A percentile compares a stretch with the other conserved stretches of the same genome.
These are phyloP conservation scores for Meandrusa payeni DNA, from an alignment of 2,888 invertebrate species.

Conservation along the genomic window DNA sequence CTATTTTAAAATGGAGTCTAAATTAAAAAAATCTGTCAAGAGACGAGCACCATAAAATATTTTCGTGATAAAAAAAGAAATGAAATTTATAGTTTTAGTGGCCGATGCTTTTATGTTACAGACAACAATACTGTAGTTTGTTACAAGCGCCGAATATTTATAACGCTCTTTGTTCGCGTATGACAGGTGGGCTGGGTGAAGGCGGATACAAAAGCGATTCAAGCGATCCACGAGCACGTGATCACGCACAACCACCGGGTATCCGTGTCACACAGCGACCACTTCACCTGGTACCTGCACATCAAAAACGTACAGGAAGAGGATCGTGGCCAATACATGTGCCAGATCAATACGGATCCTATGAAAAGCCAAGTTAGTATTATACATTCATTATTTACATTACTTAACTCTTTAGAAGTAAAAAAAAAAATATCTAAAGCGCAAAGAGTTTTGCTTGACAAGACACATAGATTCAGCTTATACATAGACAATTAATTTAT, in stretches of 20 bases:
- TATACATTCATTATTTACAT: too few relatives aligned
- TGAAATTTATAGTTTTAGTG: conserved; percentile 19
- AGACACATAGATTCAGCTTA: too few relatives aligned
- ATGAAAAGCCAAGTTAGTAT: conserved; percentile 89
- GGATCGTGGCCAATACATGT: conserved; percentile 92
- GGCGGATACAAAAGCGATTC: conserved; percentile 91
- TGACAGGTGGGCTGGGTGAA: conserved; percentile 91
- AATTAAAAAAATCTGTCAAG: too few relatives aligned
- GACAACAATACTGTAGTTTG: conserved; percentile 22
- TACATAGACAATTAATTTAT: too few relatives aligned
- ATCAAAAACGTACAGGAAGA: conserved; percentile 90
- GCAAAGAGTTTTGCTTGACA: too few relatives aligned
- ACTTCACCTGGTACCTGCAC: conserved; percentile 90
- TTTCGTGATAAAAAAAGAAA: conserved; percentile 2
- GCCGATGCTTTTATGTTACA: conserved; percentile 13
- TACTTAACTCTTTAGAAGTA: too few relatives aligned
- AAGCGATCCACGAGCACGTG: conserved; percentile 92
- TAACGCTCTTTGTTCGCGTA: conserved; percentile 26
- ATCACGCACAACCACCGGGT: conserved; percentile 92
- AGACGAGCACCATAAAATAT: too few relatives aligned
- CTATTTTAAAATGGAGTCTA: too few relatives aligned
- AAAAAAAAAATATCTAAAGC: too few relatives aligned
- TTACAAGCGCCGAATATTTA: conserved; percentile 23
- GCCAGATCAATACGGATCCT: conserved; percentile 93
- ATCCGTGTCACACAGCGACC: conserved; percentile 88